Evolutionary conservation across 2,113 vertebrate species (phyloP), one percentile per base, ranked within the genome.

Genomic region (Neopipo cinnamomea): DNA sequence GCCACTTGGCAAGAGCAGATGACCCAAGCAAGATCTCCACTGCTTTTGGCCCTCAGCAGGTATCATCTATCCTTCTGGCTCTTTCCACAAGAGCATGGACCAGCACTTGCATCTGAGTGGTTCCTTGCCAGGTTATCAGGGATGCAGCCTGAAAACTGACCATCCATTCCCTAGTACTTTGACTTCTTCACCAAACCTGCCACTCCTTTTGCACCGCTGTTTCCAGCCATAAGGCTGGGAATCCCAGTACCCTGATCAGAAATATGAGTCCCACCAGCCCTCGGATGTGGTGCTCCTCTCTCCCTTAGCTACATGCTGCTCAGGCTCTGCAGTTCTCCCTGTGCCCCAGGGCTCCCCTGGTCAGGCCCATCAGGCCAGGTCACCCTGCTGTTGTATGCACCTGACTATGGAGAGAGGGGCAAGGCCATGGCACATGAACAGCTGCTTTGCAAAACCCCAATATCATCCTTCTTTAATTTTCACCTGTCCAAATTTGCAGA

Each of bases 141-240:
- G 18, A 18, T 2, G 3, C 21, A 75, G 50, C 24, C 62, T 75
- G 49, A 44, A 79, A 41, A 56, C 31, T 37, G 14, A 66, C 14
- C 35, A 39, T 21, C 27, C n/a, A n/a, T 58, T 59, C 23, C 41
- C 30, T 50, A 22, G 22, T 27, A 35, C 56, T 70, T 77, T 66
- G 24, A 13, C 15, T 56, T 71, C 39, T 71, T 72, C 58, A 52
- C 8, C 33, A 67, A 68, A 76, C 14, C 28, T 80, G 42, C 28
- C 41, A 9, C 18, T 28, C 8, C 5, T 75, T 22, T 35, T 61
- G 8, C 33, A 41, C 2, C 19, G 9, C 6, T 20, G 70, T n/a
- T 71, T 0, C 1, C 50, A 82, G 47, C 13, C 0, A 0, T 2
- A 31, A 66, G 20, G 25, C 53, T 68, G n/a, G 16, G 8, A 56